Percentiles rank a stretch among this genome's conserved stretches.
Conservation (phyloP, 1,140 invertebrate genomes). For the Pachypeltis micranthus region DNA sequence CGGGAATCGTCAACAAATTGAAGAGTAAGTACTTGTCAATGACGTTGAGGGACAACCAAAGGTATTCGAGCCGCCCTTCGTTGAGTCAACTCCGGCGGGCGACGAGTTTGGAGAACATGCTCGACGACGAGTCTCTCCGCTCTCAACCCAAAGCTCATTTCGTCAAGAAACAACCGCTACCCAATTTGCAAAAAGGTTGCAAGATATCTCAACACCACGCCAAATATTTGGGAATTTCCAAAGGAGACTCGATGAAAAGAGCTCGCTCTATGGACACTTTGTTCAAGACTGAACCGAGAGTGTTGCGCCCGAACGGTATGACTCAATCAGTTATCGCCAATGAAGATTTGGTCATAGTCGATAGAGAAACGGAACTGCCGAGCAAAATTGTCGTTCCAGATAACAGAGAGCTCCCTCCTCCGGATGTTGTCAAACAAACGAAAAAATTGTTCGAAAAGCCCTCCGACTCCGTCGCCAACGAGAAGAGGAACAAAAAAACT, state of each 20-base stretch:
- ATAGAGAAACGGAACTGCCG: slow-evolving; percentile 26
- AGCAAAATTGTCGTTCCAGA: neutral
- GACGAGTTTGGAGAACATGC: slow-evolving; percentile 68
- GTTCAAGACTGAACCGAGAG: slow-evolving; percentile 43
- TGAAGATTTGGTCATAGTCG: slow-evolving; percentile 37
- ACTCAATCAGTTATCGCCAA: slow-evolving; percentile 29
- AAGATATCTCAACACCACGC: slow-evolving; percentile 23
- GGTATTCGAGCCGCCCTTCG: slow-evolving; percentile 44
- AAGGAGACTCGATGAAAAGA: slow-evolving; percentile 55
- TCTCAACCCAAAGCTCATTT: slow-evolving; percentile 20
- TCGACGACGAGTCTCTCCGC: slow-evolving; percentile 49
- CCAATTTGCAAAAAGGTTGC: slow-evolving; percentile 8
- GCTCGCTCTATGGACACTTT: slow-evolving; percentile 72
- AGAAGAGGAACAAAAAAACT: slow-evolving; percentile 17
- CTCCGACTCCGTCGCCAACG: neutral
- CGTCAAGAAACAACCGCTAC: slow-evolving; percentile 19
- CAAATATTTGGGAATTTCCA: slow-evolving; percentile 21
- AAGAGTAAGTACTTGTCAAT: slow-evolving; percentile 73
- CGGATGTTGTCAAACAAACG: slow-evolving; percentile 72
- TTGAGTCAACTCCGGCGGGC: slow-evolving; percentile 57
- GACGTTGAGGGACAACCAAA: slow-evolving; percentile 52
- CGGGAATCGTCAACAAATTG: slow-evolving; percentile 78
- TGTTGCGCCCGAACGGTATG: slow-evolving; percentile 8
- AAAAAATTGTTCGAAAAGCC: slow-evolving; percentile 67
- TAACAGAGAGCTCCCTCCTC: slow-evolving; percentile 58